Conservation (phyloP, 2,888 invertebrate genomes). For the Bruchidius siliquastri region DNA sequence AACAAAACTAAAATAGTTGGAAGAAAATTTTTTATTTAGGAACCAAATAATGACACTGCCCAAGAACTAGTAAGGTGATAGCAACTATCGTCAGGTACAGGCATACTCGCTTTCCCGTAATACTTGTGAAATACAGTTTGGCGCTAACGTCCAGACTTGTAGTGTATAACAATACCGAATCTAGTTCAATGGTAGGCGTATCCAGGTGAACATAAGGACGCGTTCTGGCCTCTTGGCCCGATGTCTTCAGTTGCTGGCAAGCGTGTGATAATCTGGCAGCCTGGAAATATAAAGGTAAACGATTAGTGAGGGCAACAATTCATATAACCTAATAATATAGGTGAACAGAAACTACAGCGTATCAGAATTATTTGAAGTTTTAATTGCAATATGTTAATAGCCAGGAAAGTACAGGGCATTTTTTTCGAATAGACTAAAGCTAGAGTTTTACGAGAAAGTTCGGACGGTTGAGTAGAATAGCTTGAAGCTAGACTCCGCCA, state of each 20-base stretch:
- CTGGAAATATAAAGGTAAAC: constrained; percentile 41
- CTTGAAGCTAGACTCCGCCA: too few relatives aligned
- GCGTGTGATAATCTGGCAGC: constrained; percentile 71
- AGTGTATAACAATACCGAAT: constrained; percentile 71
- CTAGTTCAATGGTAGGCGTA: constrained; percentile 69
- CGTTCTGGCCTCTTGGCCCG: constrained; percentile 73
- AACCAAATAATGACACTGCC: constrained; percentile 49
- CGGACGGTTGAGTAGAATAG: too few relatives aligned
- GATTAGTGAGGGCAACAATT: too few relatives aligned
- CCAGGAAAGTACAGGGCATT: too few relatives aligned
- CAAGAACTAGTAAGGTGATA: constrained; percentile 61
- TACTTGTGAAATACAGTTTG: constrained; percentile 67
- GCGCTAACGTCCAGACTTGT: constrained; percentile 71
- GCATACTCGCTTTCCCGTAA: constrained; percentile 65
- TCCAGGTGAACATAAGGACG: constrained; percentile 78
- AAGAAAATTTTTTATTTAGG: not conserved
- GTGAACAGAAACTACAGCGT: too few relatives aligned
- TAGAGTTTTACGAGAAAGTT: too few relatives aligned
- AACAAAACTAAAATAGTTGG: too few relatives aligned
- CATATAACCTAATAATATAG: too few relatives aligned
- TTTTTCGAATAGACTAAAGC: too few relatives aligned
- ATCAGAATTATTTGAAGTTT: too few relatives aligned
- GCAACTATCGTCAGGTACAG: constrained; percentile 57
- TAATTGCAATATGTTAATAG: too few relatives aligned
- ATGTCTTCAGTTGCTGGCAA: constrained; percentile 65